Evolutionary conservation across 2,888 invertebrate species (phyloP).

Genomic region (Hirudinaria manillensis): DNA sequence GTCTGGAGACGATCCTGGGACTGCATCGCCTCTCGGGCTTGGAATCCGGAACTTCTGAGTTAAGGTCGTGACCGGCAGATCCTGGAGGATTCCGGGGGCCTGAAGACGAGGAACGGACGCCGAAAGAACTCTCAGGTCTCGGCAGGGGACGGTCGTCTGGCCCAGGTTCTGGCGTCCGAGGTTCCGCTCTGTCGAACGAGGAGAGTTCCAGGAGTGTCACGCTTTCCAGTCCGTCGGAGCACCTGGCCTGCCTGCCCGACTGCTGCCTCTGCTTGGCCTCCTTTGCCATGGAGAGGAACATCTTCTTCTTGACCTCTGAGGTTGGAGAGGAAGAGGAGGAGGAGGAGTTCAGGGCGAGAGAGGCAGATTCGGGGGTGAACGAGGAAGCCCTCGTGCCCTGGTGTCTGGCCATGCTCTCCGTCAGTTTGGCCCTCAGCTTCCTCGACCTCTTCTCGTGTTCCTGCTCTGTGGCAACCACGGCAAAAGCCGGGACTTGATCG

Average conservation of each 20-base stretch:
- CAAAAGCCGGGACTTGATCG: conserved; percentile 34
- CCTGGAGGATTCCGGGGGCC: neutral
- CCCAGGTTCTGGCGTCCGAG: neutral
- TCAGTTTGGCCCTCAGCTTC: conserved; percentile 5
- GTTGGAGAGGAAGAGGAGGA: neutral
- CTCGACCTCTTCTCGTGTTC: conserved; percentile 20
- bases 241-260: neutral
- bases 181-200: neutral
- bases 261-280: conserved; percentile 27
- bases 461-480: conserved; percentile 27
- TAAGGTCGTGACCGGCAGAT: neutral
- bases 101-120: neutral
- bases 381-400: neutral
- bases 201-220: neutral
- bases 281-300: conserved; percentile 30
- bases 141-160: too few species aligned
- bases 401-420: conserved; percentile 5
- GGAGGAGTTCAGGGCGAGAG: neutral
- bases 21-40: neutral
- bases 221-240: neutral
- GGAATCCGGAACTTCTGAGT: neutral
- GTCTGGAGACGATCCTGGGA: neutral
- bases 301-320: conserved; percentile 12
- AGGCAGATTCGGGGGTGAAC: neutral
- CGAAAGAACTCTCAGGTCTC: neutral